Evolutionary conservation across 2,888 invertebrate species (phyloP), one percentile per base, ranked within the genome.

Genomic region (Eilema depressum): DNA sequence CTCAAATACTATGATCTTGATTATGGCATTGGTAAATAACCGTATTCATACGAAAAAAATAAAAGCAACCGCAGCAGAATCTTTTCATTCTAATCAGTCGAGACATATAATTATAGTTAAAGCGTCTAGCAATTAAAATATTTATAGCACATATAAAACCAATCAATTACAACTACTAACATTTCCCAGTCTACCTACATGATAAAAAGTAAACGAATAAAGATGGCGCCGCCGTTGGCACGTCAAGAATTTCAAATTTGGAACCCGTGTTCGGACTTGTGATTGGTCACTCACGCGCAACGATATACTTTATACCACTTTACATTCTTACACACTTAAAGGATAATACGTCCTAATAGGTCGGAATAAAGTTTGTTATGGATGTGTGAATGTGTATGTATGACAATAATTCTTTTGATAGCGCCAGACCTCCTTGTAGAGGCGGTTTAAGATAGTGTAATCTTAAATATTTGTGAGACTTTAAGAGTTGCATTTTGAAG

Each of bases 231-330:
- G 76, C 86, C 88, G 75, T 67, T 77, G 87, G 89, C 84, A 86
- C 88, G 89, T 80, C 78, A 88, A 84, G 88, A 89, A 91, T 90
- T 90, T 83, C 75, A 87, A 89, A 86, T 86, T 85, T 87, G 89
- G 89, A 89, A 89, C 88, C 82, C 78, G 81, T 86, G 83, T 81
- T 80, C 80, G 77, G 84, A 74, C 81, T 77, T 82, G 82, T 83
- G 89, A 91, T 91, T 91, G 90, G 90, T 85, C 87, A 88, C 85
- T 87, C 85, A 80, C 74, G 84, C 85, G 84, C 86, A 83, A 82
- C 83, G 82, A 86, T 83, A 83, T 83, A 78, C 79, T 81, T 69
- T 64, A 79, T 73, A 82, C 80, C 77, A 83, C 74, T 66, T 77
- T 68, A 72, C 64, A 47, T 69, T 63, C 57, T n/a, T 20, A 8